Percentiles rank a stretch among this genome's conserved stretches.
Conservation (phyloP, 2,888 invertebrate genomes). For the Ochropleura leucogaster region DNA sequence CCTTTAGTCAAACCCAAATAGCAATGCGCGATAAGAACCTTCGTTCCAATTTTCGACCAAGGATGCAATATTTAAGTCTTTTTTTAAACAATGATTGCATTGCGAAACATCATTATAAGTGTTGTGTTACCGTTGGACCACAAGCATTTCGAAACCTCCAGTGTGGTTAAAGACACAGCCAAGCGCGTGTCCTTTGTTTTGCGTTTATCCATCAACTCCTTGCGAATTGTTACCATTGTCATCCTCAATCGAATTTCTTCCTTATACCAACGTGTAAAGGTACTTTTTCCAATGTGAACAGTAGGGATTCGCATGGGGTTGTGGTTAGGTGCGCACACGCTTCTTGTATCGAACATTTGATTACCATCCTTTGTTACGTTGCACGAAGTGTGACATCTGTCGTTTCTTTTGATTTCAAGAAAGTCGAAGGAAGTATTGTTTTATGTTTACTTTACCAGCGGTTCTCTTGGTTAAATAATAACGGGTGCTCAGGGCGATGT, state of each 20-base stretch:
- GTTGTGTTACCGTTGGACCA: constrained; percentile 79
- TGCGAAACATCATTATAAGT: constrained; percentile 55
- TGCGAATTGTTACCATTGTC: constrained; percentile 67
- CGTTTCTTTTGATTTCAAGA: constrained; percentile 63
- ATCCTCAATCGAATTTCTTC: constrained; percentile 15
- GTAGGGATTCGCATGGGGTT: constrained; percentile 67
- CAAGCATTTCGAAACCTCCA: constrained; percentile 77
- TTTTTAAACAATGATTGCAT: constrained; percentile 36
- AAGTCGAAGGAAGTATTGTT: constrained; percentile 32
- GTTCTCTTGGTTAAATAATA: too few relatives aligned
- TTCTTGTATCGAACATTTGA: constrained; percentile 73
- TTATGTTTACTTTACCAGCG: constrained; percentile 5
- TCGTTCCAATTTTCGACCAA: too few relatives aligned
- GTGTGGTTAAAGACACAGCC: constrained; percentile 79
- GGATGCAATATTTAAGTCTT: neutral
- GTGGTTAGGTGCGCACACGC: constrained; percentile 82
- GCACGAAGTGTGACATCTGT: constrained; percentile 73
- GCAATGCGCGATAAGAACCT: too few relatives aligned
- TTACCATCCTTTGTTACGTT: constrained; percentile 72
- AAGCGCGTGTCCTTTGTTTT: constrained; percentile 77
- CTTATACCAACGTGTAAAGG: neutral
- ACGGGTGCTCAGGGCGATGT: too few relatives aligned
- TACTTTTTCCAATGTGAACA: constrained; percentile 31
- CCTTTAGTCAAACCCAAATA: too few relatives aligned
- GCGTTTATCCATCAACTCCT: constrained; percentile 69